phyloP scores from a whole-genome alignment of 2,888 invertebrate genomes.

The Platycnemis pennipes region DNA sequence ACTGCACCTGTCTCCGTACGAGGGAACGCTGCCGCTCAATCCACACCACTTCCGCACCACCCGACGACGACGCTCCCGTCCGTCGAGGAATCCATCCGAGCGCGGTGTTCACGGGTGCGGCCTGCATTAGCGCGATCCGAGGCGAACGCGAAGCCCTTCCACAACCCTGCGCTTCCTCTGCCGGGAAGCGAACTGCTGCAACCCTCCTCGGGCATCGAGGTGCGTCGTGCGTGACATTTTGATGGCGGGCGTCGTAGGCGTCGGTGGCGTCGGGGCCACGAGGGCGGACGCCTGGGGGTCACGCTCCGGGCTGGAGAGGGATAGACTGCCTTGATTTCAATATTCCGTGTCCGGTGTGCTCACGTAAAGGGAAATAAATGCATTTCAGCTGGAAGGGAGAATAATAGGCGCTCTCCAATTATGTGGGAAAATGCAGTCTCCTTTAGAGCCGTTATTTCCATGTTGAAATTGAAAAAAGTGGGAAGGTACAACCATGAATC shows the following conservation, averaged over 20 bases:
- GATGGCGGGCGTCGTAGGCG: not conserved
- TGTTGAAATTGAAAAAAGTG: not conserved
- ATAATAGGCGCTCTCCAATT: not conserved
- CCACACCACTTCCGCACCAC: not conserved
- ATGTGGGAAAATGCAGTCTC: not conserved
- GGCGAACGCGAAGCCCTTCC: not conserved
- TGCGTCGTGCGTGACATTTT: slow-evolving; percentile 15
- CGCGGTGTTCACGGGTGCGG: not conserved
- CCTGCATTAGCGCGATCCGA: not conserved
- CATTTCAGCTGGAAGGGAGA: not conserved
- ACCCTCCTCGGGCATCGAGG: not conserved
- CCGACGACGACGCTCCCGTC: not conserved
- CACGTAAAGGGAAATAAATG: not conserved
- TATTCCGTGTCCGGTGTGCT: slow-evolving; percentile 1
- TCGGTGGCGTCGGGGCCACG: too few relatives aligned
- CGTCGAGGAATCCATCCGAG: too few relatives aligned
- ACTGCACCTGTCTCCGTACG: not conserved
- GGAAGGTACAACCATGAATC: not conserved
- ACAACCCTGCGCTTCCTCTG: not conserved
- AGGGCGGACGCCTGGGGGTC: not conserved
- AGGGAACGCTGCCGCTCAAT: not conserved
- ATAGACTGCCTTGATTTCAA: slow-evolving; percentile 7
- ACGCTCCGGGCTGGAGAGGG: not conserved
- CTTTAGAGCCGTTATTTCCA: not conserved
- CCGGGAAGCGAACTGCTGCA: not conserved